Evolutionary conservation across 1,140 invertebrate species (phyloP), one percentile per base, ranked within the genome.

Genomic region (Cyrtorhinus lividipennis): DNA sequence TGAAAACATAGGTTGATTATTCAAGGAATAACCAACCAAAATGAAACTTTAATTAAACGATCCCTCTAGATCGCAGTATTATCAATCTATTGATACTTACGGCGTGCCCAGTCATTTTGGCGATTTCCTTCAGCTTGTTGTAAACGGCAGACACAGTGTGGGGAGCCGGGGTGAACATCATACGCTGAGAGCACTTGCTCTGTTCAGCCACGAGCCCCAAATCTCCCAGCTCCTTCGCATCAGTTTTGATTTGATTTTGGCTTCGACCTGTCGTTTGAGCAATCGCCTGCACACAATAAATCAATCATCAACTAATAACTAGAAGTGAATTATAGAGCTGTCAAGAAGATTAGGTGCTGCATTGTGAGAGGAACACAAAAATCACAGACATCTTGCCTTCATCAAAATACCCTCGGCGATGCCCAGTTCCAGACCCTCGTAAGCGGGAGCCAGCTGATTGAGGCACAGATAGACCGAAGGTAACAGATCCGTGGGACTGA

Each of bases 361-460:
- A n/a, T n/a, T n/a, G n/a, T n/a, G n/a, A n/a, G n/a, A n/a, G n/a
- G 30, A 38, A 38, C 30, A 15, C 15, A 38, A 38, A n/a, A n/a
- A 38, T 38, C 5, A 38, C 5, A 5, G 15, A 38, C 5, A 38
- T 5, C 15, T 25, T 62, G 69, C 70, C 78, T 96, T 98, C 81
- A 94, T 92, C 5, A 98, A 75, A 61, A 90, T 86, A 0, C 83
- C 89, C 70, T 99, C 95, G 2, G 96, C 96, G 57, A 99, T 84
- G 10, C 96, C 95, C 20, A 95, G 74, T 72, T 94, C 91, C 20
- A 92, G 68, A 44, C 81, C 87, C 77, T 95, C 87, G 75, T 97
- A 98, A 1, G 92, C 89, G 0, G 96, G 95, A 2, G 89, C 94
- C 46, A 98, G 73, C 74, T 94, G 87, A 77, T 99, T 99, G 0